A percentile compares a stretch with the other conserved stretches of the same genome.
phyloP scores from a whole-genome alignment of 2,888 invertebrate genomes.

The Microctonus aethiopoides region DNA sequence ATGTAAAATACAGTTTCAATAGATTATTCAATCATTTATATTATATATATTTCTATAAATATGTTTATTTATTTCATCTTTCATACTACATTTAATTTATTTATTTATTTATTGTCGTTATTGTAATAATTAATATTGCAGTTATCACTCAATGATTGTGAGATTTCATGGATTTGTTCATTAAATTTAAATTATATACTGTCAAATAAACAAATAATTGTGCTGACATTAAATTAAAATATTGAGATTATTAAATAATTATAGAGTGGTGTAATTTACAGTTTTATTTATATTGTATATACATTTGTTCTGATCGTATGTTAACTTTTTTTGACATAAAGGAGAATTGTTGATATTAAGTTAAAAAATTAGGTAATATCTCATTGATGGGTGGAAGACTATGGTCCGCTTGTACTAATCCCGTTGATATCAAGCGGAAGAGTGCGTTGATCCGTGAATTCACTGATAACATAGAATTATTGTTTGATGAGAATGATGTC shows the following conservation, averaged over 20 bases:
- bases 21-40: too few relatives aligned
- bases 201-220: background rate
- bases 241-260: too few relatives aligned
- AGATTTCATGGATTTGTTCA: background rate
- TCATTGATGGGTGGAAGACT: background rate
- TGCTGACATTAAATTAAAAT: background rate
- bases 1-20: too few relatives aligned
- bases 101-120: background rate
- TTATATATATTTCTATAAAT: too few relatives aligned
- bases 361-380: background rate
- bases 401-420: background rate
- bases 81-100: background rate
- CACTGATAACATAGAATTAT: slow-evolving; percentile 65
- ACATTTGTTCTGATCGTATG: background rate
- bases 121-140: background rate
- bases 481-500: slow-evolving; percentile 46
- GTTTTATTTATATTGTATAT: background rate
- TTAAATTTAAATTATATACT: background rate
- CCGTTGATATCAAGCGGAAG: slow-evolving; percentile 17
- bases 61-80: background rate
- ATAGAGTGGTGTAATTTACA: background rate
- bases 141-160: background rate
- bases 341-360: background rate
- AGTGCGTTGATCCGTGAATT: slow-evolving; percentile 63
- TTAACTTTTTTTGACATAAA: background rate